These are phyloP conservation scores for Myiothlypis chrysogaster DNA, from an alignment of 2,797 vertebrate genomes.

Conservation along the genomic window DNA sequence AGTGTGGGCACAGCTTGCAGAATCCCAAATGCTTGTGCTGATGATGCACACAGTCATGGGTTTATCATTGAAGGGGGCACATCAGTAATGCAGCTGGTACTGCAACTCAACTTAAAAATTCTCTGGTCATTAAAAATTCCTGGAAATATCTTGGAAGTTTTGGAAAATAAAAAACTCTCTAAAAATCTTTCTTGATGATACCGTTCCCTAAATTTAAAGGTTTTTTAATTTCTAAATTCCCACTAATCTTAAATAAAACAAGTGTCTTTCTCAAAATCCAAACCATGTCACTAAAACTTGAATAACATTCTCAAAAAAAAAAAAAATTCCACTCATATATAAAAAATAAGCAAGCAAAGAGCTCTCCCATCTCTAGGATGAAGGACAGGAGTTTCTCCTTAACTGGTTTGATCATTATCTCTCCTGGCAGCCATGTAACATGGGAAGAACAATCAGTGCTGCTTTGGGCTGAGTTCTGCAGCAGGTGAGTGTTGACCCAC, in stretches of 20 bases:
- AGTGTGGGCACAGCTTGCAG: constrained; percentile 67
- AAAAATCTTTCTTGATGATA: background rate
- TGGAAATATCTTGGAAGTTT: background rate
- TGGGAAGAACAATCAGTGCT: background rate
- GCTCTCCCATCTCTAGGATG: background rate
- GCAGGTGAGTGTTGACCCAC: background rate
- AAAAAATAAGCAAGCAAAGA: background rate
- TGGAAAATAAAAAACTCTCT: background rate
- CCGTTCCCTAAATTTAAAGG: background rate
- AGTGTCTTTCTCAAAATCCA: background rate
- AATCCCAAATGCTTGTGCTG: constrained; percentile 57
- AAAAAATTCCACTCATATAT: background rate
- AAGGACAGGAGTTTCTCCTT: background rate
- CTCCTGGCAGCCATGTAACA: background rate
- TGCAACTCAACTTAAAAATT: background rate
- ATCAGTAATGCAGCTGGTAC: background rate
- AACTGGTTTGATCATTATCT: background rate
- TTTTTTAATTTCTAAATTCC: background rate
- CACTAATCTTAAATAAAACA: background rate
- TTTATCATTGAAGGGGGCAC: background rate
- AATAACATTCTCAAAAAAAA: background rate
- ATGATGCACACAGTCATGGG: constrained; percentile 3
- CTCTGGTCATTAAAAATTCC: background rate
- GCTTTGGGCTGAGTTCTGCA: background rate
- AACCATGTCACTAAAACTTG: background rate